Evolutionary conservation across 2,888 invertebrate genomes (phyloP), one percentile per base, ranked within the genome.

Genomic region (Caenorhabditis virilis): DNA sequence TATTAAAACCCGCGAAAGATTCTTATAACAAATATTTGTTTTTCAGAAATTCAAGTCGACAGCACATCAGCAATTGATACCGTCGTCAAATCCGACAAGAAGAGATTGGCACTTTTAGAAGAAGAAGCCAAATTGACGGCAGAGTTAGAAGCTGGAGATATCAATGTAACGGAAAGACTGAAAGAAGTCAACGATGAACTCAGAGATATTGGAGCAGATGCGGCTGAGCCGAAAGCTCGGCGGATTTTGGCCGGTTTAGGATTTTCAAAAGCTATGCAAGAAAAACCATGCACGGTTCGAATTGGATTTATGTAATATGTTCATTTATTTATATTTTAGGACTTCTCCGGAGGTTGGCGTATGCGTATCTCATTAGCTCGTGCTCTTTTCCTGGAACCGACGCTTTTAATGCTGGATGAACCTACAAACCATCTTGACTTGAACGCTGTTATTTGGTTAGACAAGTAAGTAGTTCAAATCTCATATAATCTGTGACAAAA

Each of bases 401-500:
- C 97, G 1, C 86, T 98, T n/a, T 86, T 98, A 25, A 87, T 99
- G 84, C 89, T 98, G 30, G 98, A 99, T 86, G 98, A 98, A 88
- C 98, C 98, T 71, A 98, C 98, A 0, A 98, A 99, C 86, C 98
- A 98, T 86, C 89, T 98, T 78, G 98, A 98, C 88, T 88, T 98
- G 59, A 99, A 98, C 83, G 98, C 98, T 72, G 98, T 98, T 48
- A 99, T 99, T 88, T 98, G 98, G 98, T 88, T 99, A 56, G 98
- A 99, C 84, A 97, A 98, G 90, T 92, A 86, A 88, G 89, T 86
- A 18, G 49, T 64, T 30, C 13, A 35, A 22, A 33, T 39, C 13
- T 50, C 20, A 16, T 39, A 27, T 15, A 42, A 36, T 25, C n/a
- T 2, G 18, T n/a, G 11, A 39, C 16, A 36, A 22, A 35, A 4